Percentiles rank a stretch among this genome's conserved stretches.
Conservation (phyloP, 1,140 invertebrate genomes). For the Steinernema khuongi region DNA sequence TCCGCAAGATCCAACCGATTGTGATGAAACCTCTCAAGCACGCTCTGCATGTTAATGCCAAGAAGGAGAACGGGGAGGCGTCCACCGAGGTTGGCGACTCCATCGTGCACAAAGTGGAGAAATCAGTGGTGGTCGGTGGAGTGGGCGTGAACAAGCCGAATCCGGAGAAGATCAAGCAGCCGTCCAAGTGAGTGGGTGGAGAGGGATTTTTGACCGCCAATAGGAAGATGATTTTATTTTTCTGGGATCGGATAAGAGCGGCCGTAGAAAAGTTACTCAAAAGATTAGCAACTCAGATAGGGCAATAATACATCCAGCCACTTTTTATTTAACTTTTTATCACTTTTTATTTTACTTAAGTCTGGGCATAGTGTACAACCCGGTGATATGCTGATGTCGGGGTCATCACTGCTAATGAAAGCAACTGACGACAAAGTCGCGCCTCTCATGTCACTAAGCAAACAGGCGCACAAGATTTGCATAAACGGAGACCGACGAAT, state of each 20-base stretch:
- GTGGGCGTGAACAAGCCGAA: background rate
- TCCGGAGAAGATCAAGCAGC: background rate
- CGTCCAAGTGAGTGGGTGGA: background rate
- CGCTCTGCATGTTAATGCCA: background rate
- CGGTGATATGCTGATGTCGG: no score
- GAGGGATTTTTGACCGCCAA: no score
- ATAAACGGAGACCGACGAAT: constrained; percentile 6
- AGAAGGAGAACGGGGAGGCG: background rate
- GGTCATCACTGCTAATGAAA: no score
- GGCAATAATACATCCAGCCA: no score
- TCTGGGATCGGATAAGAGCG: no score
- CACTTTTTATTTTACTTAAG: no score
- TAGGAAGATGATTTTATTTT: no score
- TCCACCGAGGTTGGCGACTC: background rate
- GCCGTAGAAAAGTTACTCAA: no score
- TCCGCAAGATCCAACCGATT: background rate
- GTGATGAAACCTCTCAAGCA: background rate
- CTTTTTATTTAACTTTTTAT: no score
- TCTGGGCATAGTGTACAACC: no score
- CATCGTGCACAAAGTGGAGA: background rate
- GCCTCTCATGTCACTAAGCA: background rate
- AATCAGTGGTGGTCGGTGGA: background rate
- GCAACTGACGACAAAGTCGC: no score
- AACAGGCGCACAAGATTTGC: background rate
- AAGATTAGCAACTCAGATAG: no score